Evolutionary conservation across 2,888 invertebrate genomes (phyloP), one percentile per base, ranked within the genome.

Genomic region (Pecten maximus): DNA sequence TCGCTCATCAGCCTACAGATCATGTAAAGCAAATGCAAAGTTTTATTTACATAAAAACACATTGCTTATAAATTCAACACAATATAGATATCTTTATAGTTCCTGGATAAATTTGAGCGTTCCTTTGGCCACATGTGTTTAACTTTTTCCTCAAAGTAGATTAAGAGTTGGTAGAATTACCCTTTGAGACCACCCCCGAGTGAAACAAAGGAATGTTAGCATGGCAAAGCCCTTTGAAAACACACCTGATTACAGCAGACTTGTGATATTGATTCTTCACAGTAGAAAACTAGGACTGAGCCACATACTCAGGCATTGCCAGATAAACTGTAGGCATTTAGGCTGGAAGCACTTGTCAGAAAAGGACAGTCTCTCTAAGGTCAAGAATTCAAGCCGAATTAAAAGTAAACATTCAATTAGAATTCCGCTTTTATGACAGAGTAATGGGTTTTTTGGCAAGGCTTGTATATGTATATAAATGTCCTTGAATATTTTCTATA

Each of bases 201-300:
- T 74, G 74, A 74, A 74, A 74, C 74, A 74, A 74, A 74, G 74
- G 74, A 74, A 74, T 74, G 74, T 74, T 74, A 74, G 74, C 74
- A 74, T 74, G 74, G 74, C 35, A 74, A 35, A 74, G 74, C 35
- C 74, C 74, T 74, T 74, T 74, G 74, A 74, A 74, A 74, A 74
- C 74, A 74, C 74, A 74, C 74, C 74, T 74, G 74, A 74, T 74
- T 74, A 74, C 74, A 74, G 35, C 74, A 74, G 74, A 74, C 74
- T 74, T 74, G 74, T 74, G 35, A 74, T 74, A 74, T 74, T 74
- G 74, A 74, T 74, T 74, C 74, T 23, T 74, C 23, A 60, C 74
- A 74, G 74, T 74, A 54, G 74, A 74, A 74, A 74, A 74, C 74
- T 74, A 74, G 74, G 74, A 28, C 74, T 74, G 74, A 35, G 35